Conservation (phyloP, 2,113 vertebrate genomes). For the Rhabdornis inornatus region DNA sequence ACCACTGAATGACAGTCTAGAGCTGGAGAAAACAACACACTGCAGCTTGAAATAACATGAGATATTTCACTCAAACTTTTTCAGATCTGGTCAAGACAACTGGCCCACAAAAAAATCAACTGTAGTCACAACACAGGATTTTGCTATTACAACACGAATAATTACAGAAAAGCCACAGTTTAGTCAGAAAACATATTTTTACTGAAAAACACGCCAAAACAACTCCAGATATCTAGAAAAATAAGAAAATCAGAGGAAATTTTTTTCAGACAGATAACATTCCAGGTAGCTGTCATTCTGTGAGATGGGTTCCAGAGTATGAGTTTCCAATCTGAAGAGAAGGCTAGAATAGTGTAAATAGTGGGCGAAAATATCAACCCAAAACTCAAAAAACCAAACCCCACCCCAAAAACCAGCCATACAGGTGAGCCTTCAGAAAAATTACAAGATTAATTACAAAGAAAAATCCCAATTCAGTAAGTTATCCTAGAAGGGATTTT, state of each 20-base stretch:
- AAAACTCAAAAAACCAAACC: not conserved
- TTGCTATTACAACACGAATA: not conserved
- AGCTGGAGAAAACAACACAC: not conserved
- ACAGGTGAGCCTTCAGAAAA: not conserved
- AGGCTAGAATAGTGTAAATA: not conserved
- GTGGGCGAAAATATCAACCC: not conserved
- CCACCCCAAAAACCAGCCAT: not conserved
- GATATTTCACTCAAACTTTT: not conserved
- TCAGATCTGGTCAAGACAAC: not conserved
- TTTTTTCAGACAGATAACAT: not conserved
- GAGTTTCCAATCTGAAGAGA: not conserved
- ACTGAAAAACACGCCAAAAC: not conserved
- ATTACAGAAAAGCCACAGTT: not conserved
- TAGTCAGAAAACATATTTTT: not conserved
- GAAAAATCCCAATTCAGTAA: not conserved
- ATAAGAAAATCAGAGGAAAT: not conserved
- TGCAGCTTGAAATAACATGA: not conserved
- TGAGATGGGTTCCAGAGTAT: not conserved
- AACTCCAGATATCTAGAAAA: not conserved
- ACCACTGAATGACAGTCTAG: not conserved
- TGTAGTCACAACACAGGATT: not conserved
- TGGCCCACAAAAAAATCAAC: not conserved
- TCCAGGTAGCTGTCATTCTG: not conserved
- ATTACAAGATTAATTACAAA: not conserved
- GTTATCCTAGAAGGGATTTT: not conserved